Percentiles rank a stretch among this genome's conserved stretches.
These are phyloP conservation scores for Silurus aristotelis DNA, from an alignment of 2,797 vertebrate species.

Conservation along the genomic window DNA sequence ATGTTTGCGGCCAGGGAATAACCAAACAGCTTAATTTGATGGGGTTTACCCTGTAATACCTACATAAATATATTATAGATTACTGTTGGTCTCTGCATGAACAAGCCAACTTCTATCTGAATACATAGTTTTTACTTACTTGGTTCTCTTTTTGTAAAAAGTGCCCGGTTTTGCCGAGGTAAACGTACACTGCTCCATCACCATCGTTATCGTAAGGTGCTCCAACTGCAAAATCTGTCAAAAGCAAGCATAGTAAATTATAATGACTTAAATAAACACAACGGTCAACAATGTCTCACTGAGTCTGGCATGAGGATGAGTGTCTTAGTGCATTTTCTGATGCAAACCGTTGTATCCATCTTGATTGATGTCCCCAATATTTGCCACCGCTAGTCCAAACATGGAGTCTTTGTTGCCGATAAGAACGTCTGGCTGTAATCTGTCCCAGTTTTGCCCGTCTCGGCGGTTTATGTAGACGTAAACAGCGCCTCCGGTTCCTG, in stretches of 20 bases:
- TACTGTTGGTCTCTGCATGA: not conserved
- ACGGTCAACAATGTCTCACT: not conserved
- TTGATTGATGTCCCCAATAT: constrained; percentile 87
- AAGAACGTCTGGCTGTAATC: constrained; percentile 74
- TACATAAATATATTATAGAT: constrained; percentile 60
- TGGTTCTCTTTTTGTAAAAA: constrained; percentile 80
- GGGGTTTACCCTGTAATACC: constrained; percentile 76
- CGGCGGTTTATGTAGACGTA: constrained; percentile 86
- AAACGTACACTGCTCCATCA: constrained; percentile 77
- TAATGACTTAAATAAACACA: not conserved
- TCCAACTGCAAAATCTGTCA: constrained; percentile 89
- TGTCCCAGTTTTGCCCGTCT: constrained; percentile 75
- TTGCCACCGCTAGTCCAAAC: constrained; percentile 91
- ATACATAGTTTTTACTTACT: constrained; percentile 65
- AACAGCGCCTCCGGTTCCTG: constrained; percentile 83
- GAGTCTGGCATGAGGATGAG: not conserved
- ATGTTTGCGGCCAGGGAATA: constrained; percentile 91
- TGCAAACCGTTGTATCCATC: constrained; percentile 84
- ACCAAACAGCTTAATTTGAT: constrained; percentile 77
- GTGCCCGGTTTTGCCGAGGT: constrained; percentile 81
- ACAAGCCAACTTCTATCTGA: not conserved
- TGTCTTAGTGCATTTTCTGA: not conserved
- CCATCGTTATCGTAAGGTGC: constrained; percentile 83
- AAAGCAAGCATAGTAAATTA: constrained; percentile 25
- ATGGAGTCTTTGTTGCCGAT: constrained; percentile 84